Base-by-base conservation (phyloP, 2,797 vertebrate genomes). In the Rhinichthys osculus region DNA sequence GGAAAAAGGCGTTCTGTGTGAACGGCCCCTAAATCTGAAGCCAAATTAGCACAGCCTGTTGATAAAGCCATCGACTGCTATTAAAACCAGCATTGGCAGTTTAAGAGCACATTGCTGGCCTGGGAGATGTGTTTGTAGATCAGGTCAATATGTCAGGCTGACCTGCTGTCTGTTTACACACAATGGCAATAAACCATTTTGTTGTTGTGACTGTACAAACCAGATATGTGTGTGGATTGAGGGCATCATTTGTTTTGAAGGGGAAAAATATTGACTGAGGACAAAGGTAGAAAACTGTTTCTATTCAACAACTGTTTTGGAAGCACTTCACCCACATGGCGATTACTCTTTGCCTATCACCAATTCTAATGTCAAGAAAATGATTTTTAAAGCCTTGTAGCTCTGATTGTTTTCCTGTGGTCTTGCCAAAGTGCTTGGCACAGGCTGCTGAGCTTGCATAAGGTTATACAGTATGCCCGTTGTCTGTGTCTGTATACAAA, bases 401-500 rank as follows among this genome's bases (percentile, higher is more conserved):
- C 83, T 81, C 82, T 79, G 54, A 77, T 59, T 81, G 89, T 86
- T 71, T 79, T 57, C 54, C 78, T 57, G 50, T 67, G 33, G 14
- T 66, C 64, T 66, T 77, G 86, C 59, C 54, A 80, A 82, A 73
- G 78, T 47, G 64, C 71, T 52, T 64, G 79, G 66, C 52, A 30
- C 78, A 78, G 86, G 83, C 83, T 74, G 21, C 71, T 52, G 90
- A 94, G 94, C 93, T 93, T 93, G 94, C 93, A 94, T 94, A 92
- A 94, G 93, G 88, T 95, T 95, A 93, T 95, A 33, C 64, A 66
- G 64, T 33, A 95, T 92, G 90, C 92, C 92, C 93, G 93, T 94
- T 94, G 94, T 95, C 93, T 94, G 93, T 93, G 94, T 95, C 93
- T 93, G 94, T 92, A 93, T 93, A 94, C 91, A 94, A 93, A 93